phyloP scores from a whole-genome alignment of 2,797 vertebrate species.

The Smutsia temminckii region DNA sequence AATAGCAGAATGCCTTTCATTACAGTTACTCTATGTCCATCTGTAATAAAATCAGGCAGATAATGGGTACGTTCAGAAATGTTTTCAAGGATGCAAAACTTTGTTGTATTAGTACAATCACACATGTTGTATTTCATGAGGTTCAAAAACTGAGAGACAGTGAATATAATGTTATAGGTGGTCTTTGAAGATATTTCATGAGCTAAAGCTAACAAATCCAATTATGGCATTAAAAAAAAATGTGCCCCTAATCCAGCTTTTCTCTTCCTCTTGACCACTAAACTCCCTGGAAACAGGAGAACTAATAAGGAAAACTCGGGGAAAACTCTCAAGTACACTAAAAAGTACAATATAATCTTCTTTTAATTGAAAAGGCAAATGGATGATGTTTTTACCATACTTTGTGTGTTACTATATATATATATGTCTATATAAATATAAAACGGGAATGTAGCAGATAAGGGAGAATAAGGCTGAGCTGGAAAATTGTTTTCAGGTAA shows the following conservation, averaged over 20 bases:
- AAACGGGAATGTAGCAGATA: neutral
- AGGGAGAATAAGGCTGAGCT: neutral
- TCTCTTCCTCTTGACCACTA: neutral
- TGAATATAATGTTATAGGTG: conserved; percentile 1
- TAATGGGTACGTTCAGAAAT: neutral
- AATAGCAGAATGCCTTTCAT: neutral
- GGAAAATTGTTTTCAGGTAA: neutral
- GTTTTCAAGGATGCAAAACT: conserved; percentile 30
- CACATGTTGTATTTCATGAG: conserved; percentile 23
- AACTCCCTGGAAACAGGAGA: neutral
- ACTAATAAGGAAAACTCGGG: neutral
- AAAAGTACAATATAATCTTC: conserved; percentile 21
- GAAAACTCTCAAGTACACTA: conserved; percentile 33
- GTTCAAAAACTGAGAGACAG: conserved; percentile 21
- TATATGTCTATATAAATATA: neutral
- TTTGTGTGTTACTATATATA: neutral
- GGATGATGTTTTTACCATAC: neutral
- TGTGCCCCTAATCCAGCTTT: conserved; percentile 29
- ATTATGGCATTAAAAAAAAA: conserved; percentile 43
- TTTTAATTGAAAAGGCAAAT: conserved; percentile 29
- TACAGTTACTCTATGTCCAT: neutral
- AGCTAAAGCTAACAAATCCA: conserved; percentile 47
- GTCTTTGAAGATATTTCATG: conserved; percentile 11
- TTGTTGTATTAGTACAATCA: neutral
- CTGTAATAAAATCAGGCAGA: neutral